Evolutionary conservation across 2,797 vertebrate genomes (phyloP), one percentile per base, ranked within the genome.

Genomic region (Crax fasciolata): DNA sequence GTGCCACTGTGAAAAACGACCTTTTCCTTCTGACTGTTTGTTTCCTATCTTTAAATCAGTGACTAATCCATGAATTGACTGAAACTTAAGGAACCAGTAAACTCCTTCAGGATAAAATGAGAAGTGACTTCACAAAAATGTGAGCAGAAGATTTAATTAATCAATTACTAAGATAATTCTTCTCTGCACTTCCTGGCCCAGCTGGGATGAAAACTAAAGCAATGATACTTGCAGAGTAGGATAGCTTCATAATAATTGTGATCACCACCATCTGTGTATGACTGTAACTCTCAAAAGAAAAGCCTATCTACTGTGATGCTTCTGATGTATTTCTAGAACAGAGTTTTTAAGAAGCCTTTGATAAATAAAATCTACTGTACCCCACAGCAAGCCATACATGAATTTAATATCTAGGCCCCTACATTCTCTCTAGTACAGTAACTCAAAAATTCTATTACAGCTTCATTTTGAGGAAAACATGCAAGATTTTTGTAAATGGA

Each of bases 11-110:
- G 27, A 89, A 87, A 94, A 38, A 30, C 89, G 87, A 91, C 91
- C 84, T 96, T 93, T 96, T 89, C 67, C 58, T 70, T 82, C 91
- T 84, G 66, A 43, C 30, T 75, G 57, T 58, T 90, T 90, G 62
- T 90, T 90, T 90, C 52, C 27, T 49, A 4, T 73, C 55, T 93
- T 90, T 70, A 82, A 65, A 76, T 27, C 44, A 63, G 59, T 57
- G 79, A 41, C 52, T 89, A 90, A 63, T 6, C 55, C 48, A 19
- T 44, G 13, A 93, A 76, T 79, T 87, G 81, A 68, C 84, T 93
- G 81, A 74, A 84, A 74, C 49, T 67, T 83, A 74, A 84, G 78
- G 84, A 94, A 85, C 10, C 1, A 9, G 49, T 35, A 63, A 62
- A 80, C 30, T 67, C 54, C 65, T 79, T 79, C 44, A 77, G 49